phyloP scores from a whole-genome alignment of 2,888 invertebrate genomes.

The Camponotus fellah region DNA sequence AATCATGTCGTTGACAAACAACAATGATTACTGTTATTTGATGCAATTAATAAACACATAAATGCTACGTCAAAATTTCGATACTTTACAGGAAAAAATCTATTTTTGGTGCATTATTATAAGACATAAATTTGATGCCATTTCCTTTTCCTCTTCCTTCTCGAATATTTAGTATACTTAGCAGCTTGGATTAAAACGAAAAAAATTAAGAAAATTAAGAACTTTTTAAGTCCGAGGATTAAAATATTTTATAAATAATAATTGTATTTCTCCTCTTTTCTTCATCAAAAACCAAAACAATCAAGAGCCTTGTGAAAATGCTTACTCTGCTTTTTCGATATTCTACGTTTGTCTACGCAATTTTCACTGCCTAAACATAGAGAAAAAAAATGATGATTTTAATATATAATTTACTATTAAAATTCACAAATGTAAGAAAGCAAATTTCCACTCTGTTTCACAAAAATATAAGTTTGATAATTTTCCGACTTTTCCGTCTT shows the following conservation, averaged over 20 bases:
- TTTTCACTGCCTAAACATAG: background rate
- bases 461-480: constrained; percentile 11
- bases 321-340: background rate
- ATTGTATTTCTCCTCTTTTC: background rate
- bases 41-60: background rate
- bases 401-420: no score
- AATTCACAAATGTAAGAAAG: background rate
- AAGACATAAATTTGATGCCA: background rate
- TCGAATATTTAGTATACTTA: background rate
- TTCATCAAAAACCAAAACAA: background rate
- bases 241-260: background rate
- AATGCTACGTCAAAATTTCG: no score
- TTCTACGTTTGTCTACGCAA: background rate
- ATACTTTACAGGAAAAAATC: background rate
- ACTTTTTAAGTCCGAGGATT: background rate
- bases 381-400: background rate
- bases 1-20: background rate
- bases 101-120: background rate
- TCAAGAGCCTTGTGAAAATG: background rate
- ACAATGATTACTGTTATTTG: background rate
- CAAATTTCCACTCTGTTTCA: background rate
- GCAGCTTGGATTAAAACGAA: background rate
- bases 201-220: background rate
- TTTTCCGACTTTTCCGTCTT: background rate
- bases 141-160: background rate